A percentile compares a stretch with the other conserved stretches of the same genome.
Conservation (phyloP, 2,888 invertebrate species). For the Ephialtes manifestator region DNA sequence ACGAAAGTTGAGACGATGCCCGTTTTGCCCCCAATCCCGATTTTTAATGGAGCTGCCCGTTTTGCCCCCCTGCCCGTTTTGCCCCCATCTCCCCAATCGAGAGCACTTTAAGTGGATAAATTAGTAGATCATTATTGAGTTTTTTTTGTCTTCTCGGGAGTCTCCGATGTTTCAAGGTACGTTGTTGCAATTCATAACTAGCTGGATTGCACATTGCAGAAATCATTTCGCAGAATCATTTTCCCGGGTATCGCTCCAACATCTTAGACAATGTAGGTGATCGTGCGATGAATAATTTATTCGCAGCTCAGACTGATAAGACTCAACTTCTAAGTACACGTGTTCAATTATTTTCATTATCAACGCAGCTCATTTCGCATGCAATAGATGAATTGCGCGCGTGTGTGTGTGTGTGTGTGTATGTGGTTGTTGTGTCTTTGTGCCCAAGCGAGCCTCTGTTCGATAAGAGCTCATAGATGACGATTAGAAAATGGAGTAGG, state of each 20-base stretch:
- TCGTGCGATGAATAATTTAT: constrained; percentile 25
- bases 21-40: no score
- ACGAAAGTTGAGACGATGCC: no score
- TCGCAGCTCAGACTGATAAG: constrained; percentile 8
- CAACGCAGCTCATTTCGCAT: neutral
- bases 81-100: no score
- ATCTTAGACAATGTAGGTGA: constrained; percentile 13
- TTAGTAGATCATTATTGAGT: neutral
- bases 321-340: neutral
- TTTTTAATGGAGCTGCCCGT: no score
- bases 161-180: neutral
- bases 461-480: neutral
- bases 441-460: neutral
- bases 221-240: constrained; percentile 41
- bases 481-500: neutral
- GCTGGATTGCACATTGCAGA: neutral
- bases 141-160: neutral
- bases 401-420: neutral
- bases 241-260: constrained; percentile 21
- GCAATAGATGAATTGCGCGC: neutral
- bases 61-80: no score
- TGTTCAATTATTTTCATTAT: neutral
- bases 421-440: neutral
- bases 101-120: neutral
- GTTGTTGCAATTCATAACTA: neutral